Evolutionary conservation across 2,797 vertebrate genomes (phyloP), one percentile per base, ranked within the genome.

Genomic region (Gallinago solitaria): DNA sequence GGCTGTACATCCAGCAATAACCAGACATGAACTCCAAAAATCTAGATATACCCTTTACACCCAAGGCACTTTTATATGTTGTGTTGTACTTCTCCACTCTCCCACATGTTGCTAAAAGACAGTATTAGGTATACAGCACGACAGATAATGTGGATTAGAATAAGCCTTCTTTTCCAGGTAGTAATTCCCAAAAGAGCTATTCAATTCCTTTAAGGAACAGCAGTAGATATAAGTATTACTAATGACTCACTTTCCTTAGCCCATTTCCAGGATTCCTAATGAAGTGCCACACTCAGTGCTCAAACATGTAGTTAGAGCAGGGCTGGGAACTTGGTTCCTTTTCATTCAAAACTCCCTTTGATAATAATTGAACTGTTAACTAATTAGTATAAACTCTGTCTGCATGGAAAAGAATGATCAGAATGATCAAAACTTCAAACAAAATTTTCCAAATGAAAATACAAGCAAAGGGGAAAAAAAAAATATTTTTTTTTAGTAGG

Each of bases 321-420:
- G 77, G 41, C 74, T 95, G 48, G 76, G 54, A 93, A 95, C 63
- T 76, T 77, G 24, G 57, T 84, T 91, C 35, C 75, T 94, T 90
- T 96, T 91, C 91, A 93, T 93, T 95, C 90, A 89, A 54, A 91
- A 95, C 48, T 80, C 78, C 77, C 70, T 95, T 95, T 96, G 91
- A 92, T 94, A 95, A 82, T 89, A 96, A 95, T 39, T 96, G 93
- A 84, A 92, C 91, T 89, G 74, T 84, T 94, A 91, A 95, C 80
- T 96, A 92, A 93, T 96, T 88, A 93, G 63, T 93, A 95, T 84
- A 95, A 96, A 92, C 64, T 77, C 87, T 94, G 73, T 84, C 91
- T 83, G 51, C 9, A 24, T 35, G 17, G 47, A 79, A 94, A 90
- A 77, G 65, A 92, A 76, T 73, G 3, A 89, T 70, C 69, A 95